Base-by-base conservation (phyloP, 2,113 vertebrate genomes). In the Merops nubicus region DNA sequence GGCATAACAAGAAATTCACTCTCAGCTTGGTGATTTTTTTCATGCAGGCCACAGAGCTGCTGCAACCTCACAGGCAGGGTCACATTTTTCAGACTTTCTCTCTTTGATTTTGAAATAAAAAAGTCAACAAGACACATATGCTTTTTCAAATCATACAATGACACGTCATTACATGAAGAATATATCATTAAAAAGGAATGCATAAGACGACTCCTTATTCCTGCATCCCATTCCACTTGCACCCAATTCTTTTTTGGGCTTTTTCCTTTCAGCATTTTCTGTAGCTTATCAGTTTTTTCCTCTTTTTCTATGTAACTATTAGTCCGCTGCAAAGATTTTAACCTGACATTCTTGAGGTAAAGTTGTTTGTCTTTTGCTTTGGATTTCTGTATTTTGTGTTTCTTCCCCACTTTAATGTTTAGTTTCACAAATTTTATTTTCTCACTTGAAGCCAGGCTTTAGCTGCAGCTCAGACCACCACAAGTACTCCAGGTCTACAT, bases 81-180 rank as follows among this genome's bases (percentile, higher is more conserved):
- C 50, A 70, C 36, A 6, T 40, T 91, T 82, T 67, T 53, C 89
- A 89, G 60, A 51, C 45, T 68, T 74, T 72, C 12, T 69, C 28
- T 75, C 67, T 76, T 57, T 72, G 69, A 40, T 86, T 89, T 75
- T 64, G 62, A 93, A 94, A 76, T 74, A 81, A 87, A 93, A 91
- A 73, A 68, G 59, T n/a, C n/a, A 48, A 86, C 19, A 83, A 86
- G 65, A 67, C 17, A 45, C 15, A 67, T 34, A 53, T 8, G 51
- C 33, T 84, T 91, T 92, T 88, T 62, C 5, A 5, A 84, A 76
- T 45, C 42, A 8, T 36, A 36, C 6, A 56, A 48, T 45, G 56
- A 36, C 12, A 53, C 16, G 60, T 38, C n/a, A 47, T 79, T 88
- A 57, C 29, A 12, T 34, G 68, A 70, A 85, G 45, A 65, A 69